Evolutionary conservation across 2,888 invertebrate genomes (phyloP), one percentile per base, ranked within the genome.

Genomic region (Drosophila affinis): DNA sequence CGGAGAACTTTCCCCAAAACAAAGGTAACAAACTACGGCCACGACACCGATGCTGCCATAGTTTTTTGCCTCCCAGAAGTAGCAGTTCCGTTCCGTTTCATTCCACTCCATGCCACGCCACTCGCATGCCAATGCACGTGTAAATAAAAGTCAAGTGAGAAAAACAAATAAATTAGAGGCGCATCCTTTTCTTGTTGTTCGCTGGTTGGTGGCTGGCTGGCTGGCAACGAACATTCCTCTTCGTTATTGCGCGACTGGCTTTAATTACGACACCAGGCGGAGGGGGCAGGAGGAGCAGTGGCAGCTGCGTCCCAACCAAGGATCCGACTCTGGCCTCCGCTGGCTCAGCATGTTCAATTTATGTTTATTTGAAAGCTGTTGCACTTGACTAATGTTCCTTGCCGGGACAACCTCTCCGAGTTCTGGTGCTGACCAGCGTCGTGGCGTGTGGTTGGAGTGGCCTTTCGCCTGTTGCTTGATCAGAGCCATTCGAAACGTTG

Each of bases 51-150:
- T 45, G 59, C 49, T 48, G 71, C 34, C 27, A 48, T 45, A 44
- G 9, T 47, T 57, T 29, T 32, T 17, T 48, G 14, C 54, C 48
- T 1, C n/a, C 54, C 17, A 39, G 29, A 9, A 29, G 29, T 9
- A 18, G 12, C 34, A 5, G 44, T 24, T 46, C 18, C 49, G 12
- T 24, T 46, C 18, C 49, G 12, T 39, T 34, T 29, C 29, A 24
- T 55, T 32, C 61, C 62, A 32, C 39, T 55, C 49, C 39, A 39
- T 2, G 14, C n/a, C n/a, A 53, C 32, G 21, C 57, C 78, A 55
- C 57, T 65, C 72, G 85, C 85, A 81, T 87, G 87, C 85, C 89
- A 84, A 81, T 87, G 86, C 72, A 77, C 77, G 84, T 88, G 88
- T 80, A 86, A 84, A 84, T 88, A 84, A 86, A 76, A 88, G 81